Base-by-base conservation (phyloP, 2,797 vertebrate genomes). In the Lepidocolaptes lacrymiger region DNA sequence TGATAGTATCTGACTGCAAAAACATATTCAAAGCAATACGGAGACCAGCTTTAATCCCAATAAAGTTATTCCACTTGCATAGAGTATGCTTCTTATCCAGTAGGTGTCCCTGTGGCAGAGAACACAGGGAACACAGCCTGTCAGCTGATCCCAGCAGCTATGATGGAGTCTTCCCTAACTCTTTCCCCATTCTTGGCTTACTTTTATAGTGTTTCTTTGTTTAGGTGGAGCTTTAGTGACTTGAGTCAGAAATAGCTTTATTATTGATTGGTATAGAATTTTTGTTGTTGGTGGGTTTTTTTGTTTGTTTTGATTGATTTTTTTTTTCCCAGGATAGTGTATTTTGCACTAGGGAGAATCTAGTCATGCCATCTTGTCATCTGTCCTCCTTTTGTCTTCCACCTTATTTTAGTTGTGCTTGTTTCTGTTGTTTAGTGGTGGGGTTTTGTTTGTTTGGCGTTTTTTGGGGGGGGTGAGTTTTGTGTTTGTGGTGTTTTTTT, bases 391-490 rank as follows among this genome's bases (percentile, higher is more conserved):
- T 67, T 80, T 44, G n/a, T 75, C 4, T 27, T 49, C 22, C 39
- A 15, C 39, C 39, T 79, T 34, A 22, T 6, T 59, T 8, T 28
- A 76, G 23, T 83, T 73, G 10, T 8, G 14, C 5, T n/a, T 23
- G 12, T 27, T 54, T n/a, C 7, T 36, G 18, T n/a, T 52, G 8
- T 2, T 55, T 61, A 27, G 7, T 3, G 4, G 4, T 17, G 8
- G 10, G 6, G 2, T 1, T 7, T 30, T 36, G 17, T 6, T 74
- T 12, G 8, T 3, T 22, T 51, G 26, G 28, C 14, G 8, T 9
- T 1, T 27, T 71, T 4, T 22, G 30, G 32, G 28, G 32, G 28
- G 21, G 8, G 11, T 12, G n/a, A 22, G 21, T 9, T 1, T 23
- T 71, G 34, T 58, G 2, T 74, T 6, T 48, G 12, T 48, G 19